Evolutionary conservation across 2,113 vertebrate species (phyloP).

Genomic region (Balaeniceps rex): DNA sequence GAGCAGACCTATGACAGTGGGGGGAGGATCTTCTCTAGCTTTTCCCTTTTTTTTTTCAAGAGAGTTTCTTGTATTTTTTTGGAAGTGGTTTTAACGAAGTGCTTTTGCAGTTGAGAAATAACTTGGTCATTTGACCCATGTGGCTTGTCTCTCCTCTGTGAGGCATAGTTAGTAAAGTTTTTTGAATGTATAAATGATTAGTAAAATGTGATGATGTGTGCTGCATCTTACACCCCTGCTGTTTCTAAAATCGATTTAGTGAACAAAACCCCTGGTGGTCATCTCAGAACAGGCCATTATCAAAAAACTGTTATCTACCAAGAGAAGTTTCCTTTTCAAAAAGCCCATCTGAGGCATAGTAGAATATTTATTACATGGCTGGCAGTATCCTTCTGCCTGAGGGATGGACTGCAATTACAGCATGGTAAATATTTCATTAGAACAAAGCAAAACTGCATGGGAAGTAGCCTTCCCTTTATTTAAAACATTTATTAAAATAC

Average conservation of each 20-base stretch:
- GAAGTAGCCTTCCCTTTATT: slow-evolving; percentile 61
- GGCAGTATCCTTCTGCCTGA: slow-evolving; percentile 47
- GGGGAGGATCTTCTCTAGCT: background rate
- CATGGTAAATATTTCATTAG: slow-evolving; percentile 68
- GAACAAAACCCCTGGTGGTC: slow-evolving; percentile 22
- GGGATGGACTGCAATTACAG: slow-evolving; percentile 63
- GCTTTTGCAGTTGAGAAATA: background rate
- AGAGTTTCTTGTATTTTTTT: background rate
- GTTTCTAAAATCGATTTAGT: slow-evolving; percentile 34
- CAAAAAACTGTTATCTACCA: background rate
- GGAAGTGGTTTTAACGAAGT: background rate
- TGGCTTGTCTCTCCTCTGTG: background rate
- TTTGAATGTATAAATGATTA: slow-evolving; percentile 1
- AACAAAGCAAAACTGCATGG: slow-evolving; percentile 48
- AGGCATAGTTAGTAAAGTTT: background rate
- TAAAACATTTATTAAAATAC: slow-evolving; percentile 72
- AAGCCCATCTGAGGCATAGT: background rate
- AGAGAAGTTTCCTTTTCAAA: slow-evolving; percentile 1
- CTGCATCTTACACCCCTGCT: background rate
- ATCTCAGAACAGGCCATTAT: slow-evolving; percentile 33
- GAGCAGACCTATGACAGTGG: background rate
- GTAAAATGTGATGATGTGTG: background rate
- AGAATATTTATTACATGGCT: slow-evolving; percentile 17
- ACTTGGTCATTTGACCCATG: background rate
- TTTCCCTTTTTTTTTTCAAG: background rate